phyloP scores from a whole-genome alignment of 2,888 invertebrate genomes.

The Lasiommata megera region DNA sequence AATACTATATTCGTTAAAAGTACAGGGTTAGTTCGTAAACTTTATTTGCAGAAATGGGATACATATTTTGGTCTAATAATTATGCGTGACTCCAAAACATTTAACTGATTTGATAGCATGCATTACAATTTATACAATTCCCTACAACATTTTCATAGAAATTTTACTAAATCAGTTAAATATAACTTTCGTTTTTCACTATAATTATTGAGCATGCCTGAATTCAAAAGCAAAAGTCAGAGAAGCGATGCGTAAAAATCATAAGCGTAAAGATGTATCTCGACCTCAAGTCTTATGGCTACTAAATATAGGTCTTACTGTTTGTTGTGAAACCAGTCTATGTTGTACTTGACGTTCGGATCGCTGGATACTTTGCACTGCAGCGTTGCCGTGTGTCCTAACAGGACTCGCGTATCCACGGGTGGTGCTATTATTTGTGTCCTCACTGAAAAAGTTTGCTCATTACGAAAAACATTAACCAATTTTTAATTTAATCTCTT shows the following conservation, averaged over 20 bases:
- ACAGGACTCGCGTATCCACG: conserved; percentile 93
- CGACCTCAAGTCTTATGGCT: conserved; percentile 1
- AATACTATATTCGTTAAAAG: no score
- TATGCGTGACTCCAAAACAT: no score
- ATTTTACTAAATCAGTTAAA: no score
- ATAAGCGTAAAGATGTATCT: conserved; percentile 24
- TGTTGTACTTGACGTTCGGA: conserved; percentile 91
- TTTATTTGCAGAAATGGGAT: no score
- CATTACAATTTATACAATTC: no score
- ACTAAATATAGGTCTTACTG: conserved; percentile 81
- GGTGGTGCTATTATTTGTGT: conserved; percentile 97
- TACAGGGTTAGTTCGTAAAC: no score
- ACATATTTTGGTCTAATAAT: no score
- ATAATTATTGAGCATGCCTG: not conserved
- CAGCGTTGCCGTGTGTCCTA: conserved; percentile 95
- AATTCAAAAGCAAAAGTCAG: conserved; percentile 25
- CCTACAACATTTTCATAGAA: no score
- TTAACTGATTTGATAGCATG: no score
- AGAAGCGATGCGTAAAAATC: conserved; percentile 21
- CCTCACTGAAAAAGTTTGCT: conserved; percentile 83
- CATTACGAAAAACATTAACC: not conserved
- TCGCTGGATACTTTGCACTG: conserved; percentile 97
- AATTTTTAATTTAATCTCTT: no score
- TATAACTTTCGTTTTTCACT: conserved; percentile 23
- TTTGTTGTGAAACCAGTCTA: conserved; percentile 94